Evolutionary conservation across 1,140 invertebrate species (phyloP), one percentile per base, ranked within the genome.

Genomic region (Drosophila repletoides): DNA sequence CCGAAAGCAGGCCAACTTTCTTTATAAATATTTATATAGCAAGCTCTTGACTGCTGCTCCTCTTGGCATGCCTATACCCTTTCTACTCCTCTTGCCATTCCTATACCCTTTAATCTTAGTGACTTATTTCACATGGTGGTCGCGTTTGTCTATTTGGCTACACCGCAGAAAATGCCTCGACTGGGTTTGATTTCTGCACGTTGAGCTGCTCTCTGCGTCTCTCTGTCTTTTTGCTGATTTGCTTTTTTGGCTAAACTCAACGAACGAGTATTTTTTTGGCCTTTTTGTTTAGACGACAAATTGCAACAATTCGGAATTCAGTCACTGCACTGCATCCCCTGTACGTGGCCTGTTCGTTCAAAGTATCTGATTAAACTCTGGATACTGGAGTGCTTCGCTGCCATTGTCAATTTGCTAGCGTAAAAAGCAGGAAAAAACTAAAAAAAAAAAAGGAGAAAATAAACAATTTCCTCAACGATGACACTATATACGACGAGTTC

Each of bases 271-370:
- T 67, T 81, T 58, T 71, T 31, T 68, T 31, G 15, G 15, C 15
- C n/a, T 80, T 66, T 63, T 55, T 73, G 71, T 77, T 72, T 79
- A 49, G 60, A 71, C 59, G 74, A 64, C 80, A 79, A 83, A 83
- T 75, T 86, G 80, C 74, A 83, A 51, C 66, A 61, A 65, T 59
- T 59, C 40, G 61, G 51, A 43, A 64, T 53, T 56, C 55, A 71
- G 66, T 67, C 72, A 55, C 36, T 65, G 66, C 66, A 24, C 58
- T 58, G 69, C 71, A 63, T 59, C 40, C n/a, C 51, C 24, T 41
- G 65, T 48, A 53, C 51, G 41, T 71, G 70, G 49, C 36, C 55
- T 59, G 38, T 34, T 15, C 59, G 36, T 26, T 40, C 53, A 65
- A 53, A 40, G 48, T 63, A 40, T 51, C 76, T 75, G 76, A 80